A percentile compares a stretch with the other conserved stretches of the same genome.
Conservation (phyloP, 2,888 invertebrate genomes). For the Drosophila monieri region DNA sequence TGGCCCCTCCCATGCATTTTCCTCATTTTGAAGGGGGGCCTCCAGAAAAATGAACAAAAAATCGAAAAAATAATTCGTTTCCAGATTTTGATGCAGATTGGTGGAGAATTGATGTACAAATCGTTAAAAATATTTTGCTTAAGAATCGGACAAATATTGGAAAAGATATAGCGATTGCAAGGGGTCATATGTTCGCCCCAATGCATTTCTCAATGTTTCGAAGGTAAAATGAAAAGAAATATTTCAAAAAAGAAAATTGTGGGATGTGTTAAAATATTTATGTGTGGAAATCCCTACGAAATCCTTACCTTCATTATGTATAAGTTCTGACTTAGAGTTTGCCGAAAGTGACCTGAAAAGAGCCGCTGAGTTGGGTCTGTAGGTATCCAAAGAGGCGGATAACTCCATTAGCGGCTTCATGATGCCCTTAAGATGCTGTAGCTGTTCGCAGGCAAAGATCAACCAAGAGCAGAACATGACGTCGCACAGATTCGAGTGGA, state of each 20-base stretch:
- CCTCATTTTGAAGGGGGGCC: too few species aligned
- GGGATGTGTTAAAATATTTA: too few species aligned
- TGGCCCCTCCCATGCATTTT: too few species aligned
- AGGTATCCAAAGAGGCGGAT: constrained; percentile 92
- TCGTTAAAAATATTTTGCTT: too few species aligned
- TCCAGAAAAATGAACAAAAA: too few species aligned
- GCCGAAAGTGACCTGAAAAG: constrained; percentile 87
- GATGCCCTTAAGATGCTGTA: constrained; percentile 93
- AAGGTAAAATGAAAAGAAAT: too few species aligned
- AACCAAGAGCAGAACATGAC: constrained; percentile 93
- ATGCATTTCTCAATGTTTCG: too few species aligned
- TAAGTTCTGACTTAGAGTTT: constrained; percentile 83
- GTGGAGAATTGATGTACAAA: too few species aligned
- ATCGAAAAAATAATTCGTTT: too few species aligned
- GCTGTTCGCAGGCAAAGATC: constrained; percentile 93
- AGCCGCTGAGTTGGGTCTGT: constrained; percentile 89
- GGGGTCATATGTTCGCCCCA: too few species aligned
- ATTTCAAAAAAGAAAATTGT: too few species aligned
- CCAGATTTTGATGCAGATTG: too few species aligned
- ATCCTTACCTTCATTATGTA: constrained; percentile 82
- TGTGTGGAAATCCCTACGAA: neutral
- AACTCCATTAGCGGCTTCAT: constrained; percentile 95
- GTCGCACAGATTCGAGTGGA: constrained; percentile 87
- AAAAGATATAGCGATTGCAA: neutral
- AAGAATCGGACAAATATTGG: neutral